Base-by-base conservation (phyloP, 2,113 vertebrate species). In the Buteo buteo region DNA sequence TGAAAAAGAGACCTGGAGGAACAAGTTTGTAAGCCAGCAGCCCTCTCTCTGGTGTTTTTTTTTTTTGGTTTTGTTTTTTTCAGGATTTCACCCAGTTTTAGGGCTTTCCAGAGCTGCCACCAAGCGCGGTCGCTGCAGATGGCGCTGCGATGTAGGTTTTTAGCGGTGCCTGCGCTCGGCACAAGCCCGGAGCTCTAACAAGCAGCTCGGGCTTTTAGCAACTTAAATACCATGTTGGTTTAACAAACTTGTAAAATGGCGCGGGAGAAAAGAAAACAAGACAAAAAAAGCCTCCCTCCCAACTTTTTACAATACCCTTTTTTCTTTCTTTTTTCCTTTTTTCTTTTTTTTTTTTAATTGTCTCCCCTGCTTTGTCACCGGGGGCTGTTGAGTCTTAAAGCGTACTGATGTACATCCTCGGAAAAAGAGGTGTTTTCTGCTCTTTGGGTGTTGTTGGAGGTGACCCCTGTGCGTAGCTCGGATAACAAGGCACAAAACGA, bases 91-190 rank as follows among this genome's bases (percentile, higher is more conserved):
- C 34, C 21, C 10, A 1, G 15, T 70, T 69, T 10, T 26, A 19
- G 74, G 77, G 62, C 1, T 90, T 90, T 66, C 29, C 86, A 15
- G 71, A 36, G 93, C 76, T 94, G 97, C 73, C 91, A 96, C 83
- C 96, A 94, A 95, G 96, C 93, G 50, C 82, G 73, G 96, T 32
- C 65, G 85, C 98, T 98, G 98, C 94, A 98, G 98, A 97, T 98
- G 98, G 98, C 97, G 96, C 98, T 98, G 97, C 96, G 84, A 98
- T 81, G 97, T 98, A 97, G 98, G 96, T 88, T 98, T 98, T 98
- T 92, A 97, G 97, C 95, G 79, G 3, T 52, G 64, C 57, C 73
- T 13, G 84, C 22, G 28, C 79, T 49, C 36, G 29, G 45, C 58
- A 1, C 3, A 13, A 80, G 31, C 92, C 40, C 38, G 12, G 64